phyloP scores from a whole-genome alignment of 64 coral and sea anemone genomes.

The Orbicella faveolata region DNA sequence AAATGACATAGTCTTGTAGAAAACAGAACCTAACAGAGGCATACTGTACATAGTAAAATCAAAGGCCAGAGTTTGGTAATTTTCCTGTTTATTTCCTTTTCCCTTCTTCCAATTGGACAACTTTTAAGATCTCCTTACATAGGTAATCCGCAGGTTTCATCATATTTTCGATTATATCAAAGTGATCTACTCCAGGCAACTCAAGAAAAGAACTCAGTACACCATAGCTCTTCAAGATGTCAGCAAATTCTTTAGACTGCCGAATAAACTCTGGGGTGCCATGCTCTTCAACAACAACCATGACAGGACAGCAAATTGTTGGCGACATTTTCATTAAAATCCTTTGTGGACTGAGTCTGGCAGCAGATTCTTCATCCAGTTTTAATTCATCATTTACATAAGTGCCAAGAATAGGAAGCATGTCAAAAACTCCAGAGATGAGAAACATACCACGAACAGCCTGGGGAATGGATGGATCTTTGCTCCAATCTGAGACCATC shows the following conservation, averaged over 20 bases:
- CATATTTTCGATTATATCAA: slow-evolving; percentile 55
- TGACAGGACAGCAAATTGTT: slow-evolving; percentile 33
- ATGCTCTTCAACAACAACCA: slow-evolving; percentile 43
- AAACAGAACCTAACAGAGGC: too few species aligned
- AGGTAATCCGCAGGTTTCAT: slow-evolving; percentile 10
- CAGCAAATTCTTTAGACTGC: slow-evolving; percentile 36
- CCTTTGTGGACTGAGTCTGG: slow-evolving; percentile 40
- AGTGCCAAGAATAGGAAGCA: slow-evolving; percentile 35
- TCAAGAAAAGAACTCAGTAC: slow-evolving; percentile 25
- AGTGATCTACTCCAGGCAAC: slow-evolving; percentile 53
- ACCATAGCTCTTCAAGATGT: slow-evolving; percentile 32
- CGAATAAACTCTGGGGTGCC: slow-evolving; percentile 46
- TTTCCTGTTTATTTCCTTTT: too few species aligned
- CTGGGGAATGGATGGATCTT: slow-evolving; percentile 19
- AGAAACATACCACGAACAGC: slow-evolving; percentile 61
- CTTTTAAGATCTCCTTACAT: slow-evolving; percentile 22
- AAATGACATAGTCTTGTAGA: too few species aligned
- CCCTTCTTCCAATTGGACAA: not conserved
- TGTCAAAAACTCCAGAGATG: slow-evolving; percentile 44
- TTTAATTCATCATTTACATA: slow-evolving; percentile 61
- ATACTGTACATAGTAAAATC: too few species aligned
- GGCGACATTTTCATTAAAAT: slow-evolving; percentile 22
- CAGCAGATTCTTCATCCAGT: slow-evolving; percentile 48
- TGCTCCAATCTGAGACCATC: slow-evolving; percentile 35
- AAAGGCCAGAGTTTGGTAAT: too few species aligned